A percentile compares a stretch with the other conserved stretches of the same genome.
phyloP scores from a whole-genome alignment of 2,797 vertebrate species.

The Eleutherodactylus coqui region DNA sequence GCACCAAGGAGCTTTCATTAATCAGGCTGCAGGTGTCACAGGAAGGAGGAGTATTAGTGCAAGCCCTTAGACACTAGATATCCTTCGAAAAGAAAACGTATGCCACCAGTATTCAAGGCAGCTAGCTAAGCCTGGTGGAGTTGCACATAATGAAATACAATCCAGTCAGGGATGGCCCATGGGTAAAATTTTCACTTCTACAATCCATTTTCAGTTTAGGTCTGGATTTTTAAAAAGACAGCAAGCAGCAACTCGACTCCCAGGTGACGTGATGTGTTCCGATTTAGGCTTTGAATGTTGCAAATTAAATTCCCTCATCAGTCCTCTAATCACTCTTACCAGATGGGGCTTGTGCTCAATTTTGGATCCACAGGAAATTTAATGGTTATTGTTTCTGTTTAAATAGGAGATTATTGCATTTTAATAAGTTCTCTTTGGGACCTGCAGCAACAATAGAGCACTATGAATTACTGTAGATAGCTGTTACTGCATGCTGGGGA shows the following conservation, averaged over 20 bases:
- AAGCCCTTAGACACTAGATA: conserved; percentile 62
- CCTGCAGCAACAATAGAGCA: conserved; percentile 96
- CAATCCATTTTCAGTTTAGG: conserved; percentile 82
- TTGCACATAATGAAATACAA: conserved; percentile 76
- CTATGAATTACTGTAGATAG: conserved; percentile 98
- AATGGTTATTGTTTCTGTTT: conserved; percentile 99
- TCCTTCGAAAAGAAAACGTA: conserved; percentile 63
- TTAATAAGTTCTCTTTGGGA: conserved; percentile 99
- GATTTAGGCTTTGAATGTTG: conserved; percentile 98
- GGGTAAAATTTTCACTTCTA: conserved; percentile 81
- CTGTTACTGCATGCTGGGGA: conserved; percentile 95
- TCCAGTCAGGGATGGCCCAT: conserved; percentile 75
- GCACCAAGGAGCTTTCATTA: conserved; percentile 61
- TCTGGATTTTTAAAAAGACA: conserved; percentile 87
- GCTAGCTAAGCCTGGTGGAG: conserved; percentile 73
- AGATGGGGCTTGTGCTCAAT: conserved; percentile 97
- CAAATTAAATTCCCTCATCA: conserved; percentile 99
- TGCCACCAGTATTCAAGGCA: conserved; percentile 63
- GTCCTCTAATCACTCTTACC: conserved; percentile 98
- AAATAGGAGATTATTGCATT: conserved; percentile 99
- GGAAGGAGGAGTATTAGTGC: conserved; percentile 59
- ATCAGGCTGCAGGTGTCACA: background rate
- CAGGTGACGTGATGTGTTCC: conserved; percentile 92
- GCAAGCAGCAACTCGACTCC: conserved; percentile 83
- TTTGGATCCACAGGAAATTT: conserved; percentile 99